These are phyloP conservation scores for Oxyruncus cristatus DNA, from an alignment of 2,113 vertebrate species.

Conservation along the genomic window DNA sequence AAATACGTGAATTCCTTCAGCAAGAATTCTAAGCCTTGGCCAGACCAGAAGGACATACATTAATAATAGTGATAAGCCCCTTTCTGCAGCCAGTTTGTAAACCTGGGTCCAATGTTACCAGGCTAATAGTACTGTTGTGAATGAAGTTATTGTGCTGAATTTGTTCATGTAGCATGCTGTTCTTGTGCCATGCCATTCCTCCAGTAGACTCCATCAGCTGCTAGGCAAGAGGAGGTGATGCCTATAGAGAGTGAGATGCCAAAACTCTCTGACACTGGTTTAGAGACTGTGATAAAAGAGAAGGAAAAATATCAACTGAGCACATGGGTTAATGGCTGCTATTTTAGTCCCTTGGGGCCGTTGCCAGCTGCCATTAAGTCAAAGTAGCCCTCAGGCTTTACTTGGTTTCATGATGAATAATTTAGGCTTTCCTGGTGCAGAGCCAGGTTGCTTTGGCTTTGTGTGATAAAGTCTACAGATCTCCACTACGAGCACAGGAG, in stretches of 20 bases:
- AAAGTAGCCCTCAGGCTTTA: constrained; percentile 40
- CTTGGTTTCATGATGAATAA: constrained; percentile 54
- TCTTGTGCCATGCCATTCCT: background rate
- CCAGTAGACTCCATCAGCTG: background rate
- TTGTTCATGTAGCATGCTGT: background rate
- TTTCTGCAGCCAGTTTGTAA: background rate
- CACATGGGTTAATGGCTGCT: constrained; percentile 26
- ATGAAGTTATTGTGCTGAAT: background rate
- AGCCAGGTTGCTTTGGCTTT: constrained; percentile 10
- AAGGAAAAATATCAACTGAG: background rate
- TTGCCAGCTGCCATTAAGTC: constrained; percentile 48
- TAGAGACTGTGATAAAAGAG: constrained; percentile 9
- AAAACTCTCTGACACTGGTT: background rate
- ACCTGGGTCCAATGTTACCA: background rate
- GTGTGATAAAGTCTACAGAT: background rate
- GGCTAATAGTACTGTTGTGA: background rate
- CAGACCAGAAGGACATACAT: constrained; percentile 33
- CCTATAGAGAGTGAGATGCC: background rate
- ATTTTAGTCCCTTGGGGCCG: constrained; percentile 25
- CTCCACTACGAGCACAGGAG: background rate
- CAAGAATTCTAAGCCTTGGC: background rate
- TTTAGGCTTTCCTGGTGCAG: constrained; percentile 32
- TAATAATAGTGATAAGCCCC: background rate
- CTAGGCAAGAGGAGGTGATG: background rate
- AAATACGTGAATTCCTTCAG: background rate